Base-by-base conservation (phyloP, 2,113 vertebrate genomes). In the Gymnobelideus leadbeateri region DNA sequence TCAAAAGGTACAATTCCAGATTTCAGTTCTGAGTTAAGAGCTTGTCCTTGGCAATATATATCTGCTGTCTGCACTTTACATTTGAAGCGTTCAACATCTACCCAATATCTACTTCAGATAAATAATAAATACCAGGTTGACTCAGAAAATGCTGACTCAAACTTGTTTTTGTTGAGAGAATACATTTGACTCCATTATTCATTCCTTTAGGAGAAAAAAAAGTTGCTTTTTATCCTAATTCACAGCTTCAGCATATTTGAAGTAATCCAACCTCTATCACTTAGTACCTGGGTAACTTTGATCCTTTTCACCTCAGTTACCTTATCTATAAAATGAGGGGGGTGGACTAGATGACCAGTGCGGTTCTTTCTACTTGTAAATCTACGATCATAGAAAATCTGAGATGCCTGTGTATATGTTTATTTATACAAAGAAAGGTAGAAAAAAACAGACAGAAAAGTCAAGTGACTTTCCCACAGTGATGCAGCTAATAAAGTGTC, bases 141-240 rank as follows among this genome's bases (percentile, higher is more conserved):
- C 51, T 37, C 51, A 91, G 54, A 96, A 54, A 94, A 96, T 46
- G 68, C 28, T 91, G 47, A 47, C 26, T 91, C 16, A 26, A 55
- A 77, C 25, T n/a, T 57, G 77, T 12, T 51, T 51, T 94, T 94
- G 91, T 89, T 90, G 54, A 94, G 19, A 94, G 31, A 43, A 92
- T 10, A 31, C 1, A n/a, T 68, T 49, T 94, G 54, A 84, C 43
- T 43, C 68, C n/a, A 84, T 84, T 84, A 84, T 84, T 84, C n/a
- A 84, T 84, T 84, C n/a, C 37, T 51, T 21, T 52, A 37, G 23
- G 55, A 91, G 53, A 16, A 92, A 54, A 51, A 89, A 94, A 84
- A 77, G 28, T 89, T 49, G 51, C 14, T 94, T 31, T 89, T 90
- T 92, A 37, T 8, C 43, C 28, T 93, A 51, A 43, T 91, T 95